Evolutionary conservation across 1,140 invertebrate genomes (phyloP).

Genomic region (Drosophila yakuba): DNA sequence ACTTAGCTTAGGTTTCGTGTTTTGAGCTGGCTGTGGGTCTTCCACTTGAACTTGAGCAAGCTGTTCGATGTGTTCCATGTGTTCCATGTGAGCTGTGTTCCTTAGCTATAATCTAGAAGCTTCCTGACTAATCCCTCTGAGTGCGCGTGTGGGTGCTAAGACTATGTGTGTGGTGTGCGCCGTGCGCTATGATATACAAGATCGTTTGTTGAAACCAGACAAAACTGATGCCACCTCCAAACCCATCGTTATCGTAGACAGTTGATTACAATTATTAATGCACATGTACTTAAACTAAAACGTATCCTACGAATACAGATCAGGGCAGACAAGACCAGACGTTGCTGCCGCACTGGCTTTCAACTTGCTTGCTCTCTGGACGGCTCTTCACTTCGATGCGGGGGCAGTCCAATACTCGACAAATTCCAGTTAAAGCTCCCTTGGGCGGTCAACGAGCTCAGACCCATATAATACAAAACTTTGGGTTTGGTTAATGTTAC

Average conservation of each 20-base stretch:
- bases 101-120: slow-evolving; percentile 40
- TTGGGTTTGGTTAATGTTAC: too few relatives aligned
- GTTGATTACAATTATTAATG: slow-evolving; percentile 65
- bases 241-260: slow-evolving; percentile 33
- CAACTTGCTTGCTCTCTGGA: slow-evolving; percentile 68
- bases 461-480: too few relatives aligned
- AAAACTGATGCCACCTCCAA: slow-evolving; percentile 66
- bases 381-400: slow-evolving; percentile 74
- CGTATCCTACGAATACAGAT: slow-evolving; percentile 55
- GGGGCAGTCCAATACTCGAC: slow-evolving; percentile 53
- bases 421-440: background rate
- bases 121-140: slow-evolving; percentile 18
- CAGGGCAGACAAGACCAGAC: slow-evolving; percentile 55
- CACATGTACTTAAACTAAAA: slow-evolving; percentile 73
- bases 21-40: slow-evolving; percentile 23
- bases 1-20: slow-evolving; percentile 49
- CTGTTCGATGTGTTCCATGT: slow-evolving; percentile 11
- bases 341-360: slow-evolving; percentile 30
- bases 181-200: slow-evolving; percentile 45
- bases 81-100: slow-evolving; percentile 36
- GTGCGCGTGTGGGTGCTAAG: slow-evolving; percentile 23
- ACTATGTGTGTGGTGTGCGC: slow-evolving; percentile 29
- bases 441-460: background rate
- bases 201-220: slow-evolving; percentile 67
- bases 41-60: slow-evolving; percentile 60